Conservation (phyloP, 1,140 invertebrate species). For the Drosophila nebulosa region DNA sequence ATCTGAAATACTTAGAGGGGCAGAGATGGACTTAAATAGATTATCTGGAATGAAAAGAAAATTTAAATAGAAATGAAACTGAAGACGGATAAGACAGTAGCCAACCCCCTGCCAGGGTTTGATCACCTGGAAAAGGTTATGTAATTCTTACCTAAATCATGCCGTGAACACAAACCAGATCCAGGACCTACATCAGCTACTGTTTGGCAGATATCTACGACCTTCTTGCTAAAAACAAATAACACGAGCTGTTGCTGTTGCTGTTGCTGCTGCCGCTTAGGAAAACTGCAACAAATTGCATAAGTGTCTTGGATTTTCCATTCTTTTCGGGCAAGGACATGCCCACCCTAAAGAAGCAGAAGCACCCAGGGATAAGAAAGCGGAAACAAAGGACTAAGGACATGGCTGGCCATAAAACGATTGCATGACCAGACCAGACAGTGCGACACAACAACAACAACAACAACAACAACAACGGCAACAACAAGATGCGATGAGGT, state of each 20-base stretch:
- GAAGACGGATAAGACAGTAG: not conserved
- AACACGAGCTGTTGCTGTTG: slow-evolving; percentile 20
- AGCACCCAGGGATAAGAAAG: slow-evolving; percentile 37
- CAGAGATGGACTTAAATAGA: not conserved
- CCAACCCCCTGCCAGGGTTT: slow-evolving; percentile 4
- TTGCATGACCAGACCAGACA: slow-evolving; percentile 23
- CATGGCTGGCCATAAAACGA: slow-evolving; percentile 57
- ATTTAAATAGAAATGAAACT: not conserved
- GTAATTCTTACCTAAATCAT: slow-evolving; percentile 36
- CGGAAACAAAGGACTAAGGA: slow-evolving; percentile 26
- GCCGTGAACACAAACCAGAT: not conserved
- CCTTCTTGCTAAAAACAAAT: slow-evolving; percentile 35
- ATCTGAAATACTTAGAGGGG: not conserved
- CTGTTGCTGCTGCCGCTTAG: not conserved
- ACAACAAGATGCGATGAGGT: slow-evolving; percentile 16
- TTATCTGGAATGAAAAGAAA: not conserved
- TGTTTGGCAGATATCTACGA: slow-evolving; percentile 29
- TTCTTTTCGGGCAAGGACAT: slow-evolving; percentile 47
- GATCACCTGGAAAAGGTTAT: slow-evolving; percentile 36
- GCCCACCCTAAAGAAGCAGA: slow-evolving; percentile 48
- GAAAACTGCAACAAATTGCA: slow-evolving; percentile 73
- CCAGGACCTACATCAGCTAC: slow-evolving; percentile 33
- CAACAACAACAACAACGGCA: too few relatives aligned
- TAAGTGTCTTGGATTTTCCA: slow-evolving; percentile 52
- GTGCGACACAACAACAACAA: not conserved